phyloP scores from a whole-genome alignment of 2,888 invertebrate species.

The Drosophila longiperda region DNA sequence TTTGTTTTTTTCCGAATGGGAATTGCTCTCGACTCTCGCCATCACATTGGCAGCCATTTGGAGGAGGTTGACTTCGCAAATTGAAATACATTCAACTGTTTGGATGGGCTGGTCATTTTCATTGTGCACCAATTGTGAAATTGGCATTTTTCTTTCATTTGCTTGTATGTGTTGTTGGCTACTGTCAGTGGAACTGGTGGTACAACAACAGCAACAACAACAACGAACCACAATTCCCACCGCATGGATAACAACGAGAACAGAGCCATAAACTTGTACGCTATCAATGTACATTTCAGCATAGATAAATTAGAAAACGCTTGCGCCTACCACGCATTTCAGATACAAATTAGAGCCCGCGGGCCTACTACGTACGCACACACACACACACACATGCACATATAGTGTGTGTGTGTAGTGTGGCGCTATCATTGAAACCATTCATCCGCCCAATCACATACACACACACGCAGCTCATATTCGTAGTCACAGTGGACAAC shows the following conservation, averaged over 20 bases:
- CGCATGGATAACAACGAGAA: slow-evolving; percentile 62
- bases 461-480: slow-evolving; percentile 2
- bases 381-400: slow-evolving; percentile 4
- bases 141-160: slow-evolving; percentile 22
- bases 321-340: slow-evolving; percentile 56
- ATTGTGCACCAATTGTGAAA: slow-evolving; percentile 24
- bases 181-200: slow-evolving; percentile 6
- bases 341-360: slow-evolving; percentile 75
- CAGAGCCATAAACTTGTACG: slow-evolving; percentile 72
- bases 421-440: slow-evolving; percentile 53
- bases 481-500: slow-evolving; percentile 41
- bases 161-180: slow-evolving; percentile 10
- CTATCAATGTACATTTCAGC: slow-evolving; percentile 74
- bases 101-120: slow-evolving; percentile 11
- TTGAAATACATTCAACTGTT: slow-evolving; percentile 29
- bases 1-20: slow-evolving; percentile 46
- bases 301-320: slow-evolving; percentile 75
- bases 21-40: slow-evolving; percentile 23
- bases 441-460: slow-evolving; percentile 43
- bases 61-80: slow-evolving; percentile 2
- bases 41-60: slow-evolving; percentile 3
- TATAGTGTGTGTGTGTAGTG: no score
- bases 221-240: slow-evolving; percentile 41
- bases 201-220: slow-evolving; percentile 22
- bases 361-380: slow-evolving; percentile 16